Percentiles rank a stretch among this genome's conserved stretches.
Evolutionary conservation across 2,113 vertebrate genomes (phyloP).

Genomic region (Meriones unguiculatus): DNA sequence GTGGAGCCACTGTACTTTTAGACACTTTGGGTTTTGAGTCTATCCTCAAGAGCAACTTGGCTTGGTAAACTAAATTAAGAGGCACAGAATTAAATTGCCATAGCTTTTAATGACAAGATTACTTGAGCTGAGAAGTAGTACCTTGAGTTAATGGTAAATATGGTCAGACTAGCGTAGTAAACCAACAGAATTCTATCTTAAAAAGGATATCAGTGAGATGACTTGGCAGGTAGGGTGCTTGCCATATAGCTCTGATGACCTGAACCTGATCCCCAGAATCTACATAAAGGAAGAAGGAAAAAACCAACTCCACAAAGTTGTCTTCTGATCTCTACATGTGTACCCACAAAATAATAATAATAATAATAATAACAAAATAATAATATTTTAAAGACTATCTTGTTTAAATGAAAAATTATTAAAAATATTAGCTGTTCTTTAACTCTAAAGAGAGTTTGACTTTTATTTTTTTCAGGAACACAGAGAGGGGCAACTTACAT

Average conservation of each 20-base stretch:
- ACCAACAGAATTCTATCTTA: constrained; percentile 35
- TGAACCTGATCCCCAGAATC: background rate
- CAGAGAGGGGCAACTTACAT: constrained; percentile 93
- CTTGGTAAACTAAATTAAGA: background rate
- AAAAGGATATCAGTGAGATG: background rate
- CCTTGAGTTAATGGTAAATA: background rate
- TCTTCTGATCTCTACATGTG: background rate
- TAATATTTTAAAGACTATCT: background rate
- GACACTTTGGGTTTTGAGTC: background rate
- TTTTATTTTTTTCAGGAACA: constrained; percentile 91
- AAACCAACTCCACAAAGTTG: background rate
- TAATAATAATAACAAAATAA: background rate
- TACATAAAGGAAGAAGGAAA: background rate
- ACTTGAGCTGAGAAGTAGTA: constrained; percentile 12
- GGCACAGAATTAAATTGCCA: background rate
- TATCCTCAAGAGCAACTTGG: background rate
- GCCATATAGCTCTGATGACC: background rate
- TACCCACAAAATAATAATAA: background rate
- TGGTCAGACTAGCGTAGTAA: constrained; percentile 13
- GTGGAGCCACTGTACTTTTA: background rate
- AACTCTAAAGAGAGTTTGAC: constrained; percentile 61
- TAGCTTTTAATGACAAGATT: background rate
- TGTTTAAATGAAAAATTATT: constrained; percentile 52
- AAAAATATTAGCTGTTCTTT: constrained; percentile 38
- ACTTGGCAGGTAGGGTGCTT: too few species aligned